Percentiles rank a stretch among this genome's conserved stretches.
These are phyloP conservation scores for Panagrolaimus sp. DNA, from an alignment of 1,140 invertebrate genomes.

Conservation along the genomic window DNA sequence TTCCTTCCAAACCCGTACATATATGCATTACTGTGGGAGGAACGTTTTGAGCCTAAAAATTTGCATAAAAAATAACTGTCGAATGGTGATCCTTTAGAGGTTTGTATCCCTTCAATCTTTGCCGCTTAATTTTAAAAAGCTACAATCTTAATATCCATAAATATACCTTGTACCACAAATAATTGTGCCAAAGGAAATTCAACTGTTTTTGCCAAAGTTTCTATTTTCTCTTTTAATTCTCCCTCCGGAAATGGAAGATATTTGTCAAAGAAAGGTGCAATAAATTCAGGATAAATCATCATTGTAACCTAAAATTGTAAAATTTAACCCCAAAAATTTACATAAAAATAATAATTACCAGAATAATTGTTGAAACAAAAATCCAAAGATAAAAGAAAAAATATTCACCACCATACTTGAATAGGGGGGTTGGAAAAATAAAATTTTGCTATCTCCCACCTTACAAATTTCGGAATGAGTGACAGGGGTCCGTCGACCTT, in stretches of 20 bases:
- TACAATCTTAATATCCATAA: too few relatives aligned
- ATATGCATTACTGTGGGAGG: slow-evolving; percentile 65
- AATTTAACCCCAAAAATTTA: not conserved
- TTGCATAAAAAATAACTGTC: too few relatives aligned
- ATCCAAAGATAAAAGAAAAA: slow-evolving; percentile 93
- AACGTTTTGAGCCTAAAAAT: slow-evolving; percentile 43
- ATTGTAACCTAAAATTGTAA: slow-evolving; percentile 68
- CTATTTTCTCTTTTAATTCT: slow-evolving; percentile 76
- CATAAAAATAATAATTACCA: slow-evolving; percentile 59
- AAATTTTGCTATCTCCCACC: too few relatives aligned
- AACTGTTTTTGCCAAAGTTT: slow-evolving; percentile 77
- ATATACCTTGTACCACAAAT: slow-evolving; percentile 95
- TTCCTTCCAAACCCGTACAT: slow-evolving; percentile 95
- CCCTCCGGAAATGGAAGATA: slow-evolving; percentile 91
- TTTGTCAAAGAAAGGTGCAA: slow-evolving; percentile 96
- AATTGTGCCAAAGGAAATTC: slow-evolving; percentile 89
- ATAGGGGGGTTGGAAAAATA: too few relatives aligned
- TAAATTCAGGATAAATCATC: slow-evolving; percentile 89
- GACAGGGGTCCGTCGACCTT: too few relatives aligned
- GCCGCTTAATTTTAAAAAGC: too few relatives aligned
- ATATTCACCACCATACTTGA: slow-evolving; percentile 73
- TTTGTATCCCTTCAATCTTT: too few relatives aligned
- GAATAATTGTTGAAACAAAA: slow-evolving; percentile 71
- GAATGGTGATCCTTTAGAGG: too few relatives aligned
- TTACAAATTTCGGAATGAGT: too few relatives aligned